Evolutionary conservation across 2,113 vertebrate genomes (phyloP).

Genomic region (Phaethon lepturus): DNA sequence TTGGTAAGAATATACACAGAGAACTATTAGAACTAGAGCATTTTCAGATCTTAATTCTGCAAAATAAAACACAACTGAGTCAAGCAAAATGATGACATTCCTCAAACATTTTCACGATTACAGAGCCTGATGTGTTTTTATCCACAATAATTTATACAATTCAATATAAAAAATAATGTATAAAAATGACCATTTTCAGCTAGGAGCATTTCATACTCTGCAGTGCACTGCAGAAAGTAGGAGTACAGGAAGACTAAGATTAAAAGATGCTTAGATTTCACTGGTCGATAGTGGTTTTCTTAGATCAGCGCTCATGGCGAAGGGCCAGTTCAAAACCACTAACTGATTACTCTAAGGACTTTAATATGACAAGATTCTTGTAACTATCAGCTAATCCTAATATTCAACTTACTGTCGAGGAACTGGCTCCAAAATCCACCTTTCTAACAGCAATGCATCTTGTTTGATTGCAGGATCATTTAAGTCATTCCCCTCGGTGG

Average conservation of each 20-base stretch:
- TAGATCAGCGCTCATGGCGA: neutral
- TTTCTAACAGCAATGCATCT: slow-evolving; percentile 93
- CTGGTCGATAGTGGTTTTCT: neutral
- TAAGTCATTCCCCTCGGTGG: slow-evolving; percentile 87
- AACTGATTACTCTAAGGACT: neutral
- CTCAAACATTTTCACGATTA: neutral
- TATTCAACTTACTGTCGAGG: slow-evolving; percentile 89
- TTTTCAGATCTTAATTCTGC: neutral
- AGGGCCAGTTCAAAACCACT: neutral
- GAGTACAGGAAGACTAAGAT: neutral
- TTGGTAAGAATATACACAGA: neutral
- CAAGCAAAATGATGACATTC: neutral
- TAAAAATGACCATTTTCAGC: neutral
- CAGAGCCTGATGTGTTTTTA: neutral
- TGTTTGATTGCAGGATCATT: slow-evolving; percentile 96
- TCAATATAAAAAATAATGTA: neutral
- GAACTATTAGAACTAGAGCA: neutral
- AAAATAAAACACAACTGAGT: neutral
- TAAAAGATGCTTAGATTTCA: neutral
- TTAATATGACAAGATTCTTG: neutral
- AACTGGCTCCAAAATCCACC: slow-evolving; percentile 95
- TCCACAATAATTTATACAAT: neutral
- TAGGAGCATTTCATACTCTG: neutral
- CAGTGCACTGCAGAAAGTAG: neutral
- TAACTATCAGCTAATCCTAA: neutral